Evolutionary conservation across 2,797 vertebrate species (phyloP).

Genomic region (Alfaro cultratus): DNA sequence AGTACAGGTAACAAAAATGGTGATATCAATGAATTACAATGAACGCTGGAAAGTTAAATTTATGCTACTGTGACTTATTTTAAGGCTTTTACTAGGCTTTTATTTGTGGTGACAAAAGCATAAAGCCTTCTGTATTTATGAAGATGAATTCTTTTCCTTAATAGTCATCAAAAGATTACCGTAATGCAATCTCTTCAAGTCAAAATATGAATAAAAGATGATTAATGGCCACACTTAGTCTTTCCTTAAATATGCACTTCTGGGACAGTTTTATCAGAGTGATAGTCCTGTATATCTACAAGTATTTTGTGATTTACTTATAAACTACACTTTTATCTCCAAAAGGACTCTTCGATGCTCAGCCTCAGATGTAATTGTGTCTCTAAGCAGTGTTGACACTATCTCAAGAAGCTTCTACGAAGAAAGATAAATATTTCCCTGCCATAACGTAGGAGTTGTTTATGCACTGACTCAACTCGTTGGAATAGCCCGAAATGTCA

Average conservation of each 20-base stretch:
- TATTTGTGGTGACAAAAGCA: neutral
- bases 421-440: constrained; percentile 81
- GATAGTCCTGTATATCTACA: constrained; percentile 4
- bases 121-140: too few species aligned
- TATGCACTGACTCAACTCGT: constrained; percentile 70
- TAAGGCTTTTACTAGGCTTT: neutral
- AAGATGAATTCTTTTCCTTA: neutral
- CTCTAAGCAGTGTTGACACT: constrained; percentile 75
- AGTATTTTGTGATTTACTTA: constrained; percentile 36
- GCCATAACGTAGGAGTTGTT: constrained; percentile 75
- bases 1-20: neutral
- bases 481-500: constrained; percentile 74
- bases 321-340: constrained; percentile 58
- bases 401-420: constrained; percentile 76
- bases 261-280: constrained; percentile 26
- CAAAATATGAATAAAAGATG: constrained; percentile 17
- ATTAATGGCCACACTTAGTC: constrained; percentile 1
- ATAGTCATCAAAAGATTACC: neutral
- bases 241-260: constrained; percentile 17
- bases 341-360: constrained; percentile 71
- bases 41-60: neutral
- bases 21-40: neutral
- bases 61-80: neutral
- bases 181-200: constrained; percentile 1
- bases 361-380: constrained; percentile 72